Conservation (phyloP, 1,140 invertebrate species). For the Drosophila leontia region DNA sequence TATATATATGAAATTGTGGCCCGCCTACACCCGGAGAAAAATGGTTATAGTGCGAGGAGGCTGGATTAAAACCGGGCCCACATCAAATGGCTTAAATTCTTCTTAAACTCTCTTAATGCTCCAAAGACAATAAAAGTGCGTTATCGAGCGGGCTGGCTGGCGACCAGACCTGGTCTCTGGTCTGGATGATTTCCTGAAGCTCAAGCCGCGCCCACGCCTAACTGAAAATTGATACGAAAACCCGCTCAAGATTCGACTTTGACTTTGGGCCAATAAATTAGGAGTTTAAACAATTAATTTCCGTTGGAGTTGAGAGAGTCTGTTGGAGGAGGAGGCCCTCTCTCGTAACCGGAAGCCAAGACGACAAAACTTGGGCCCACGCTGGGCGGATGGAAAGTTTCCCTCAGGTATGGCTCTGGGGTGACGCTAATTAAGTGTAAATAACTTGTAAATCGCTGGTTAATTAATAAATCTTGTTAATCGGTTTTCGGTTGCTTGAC, state of each 20-base stretch:
- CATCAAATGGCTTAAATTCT: conserved; percentile 53
- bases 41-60: conserved; percentile 27
- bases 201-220: conserved; percentile 38
- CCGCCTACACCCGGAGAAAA: conserved; percentile 39
- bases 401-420: conserved; percentile 43
- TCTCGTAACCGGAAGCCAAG: conserved; percentile 39
- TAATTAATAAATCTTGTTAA: conserved; percentile 77
- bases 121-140: conserved; percentile 45
- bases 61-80: conserved; percentile 38
- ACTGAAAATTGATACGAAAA: conserved; percentile 35
- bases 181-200: conserved; percentile 63
- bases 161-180: conserved; percentile 14
- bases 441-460: conserved; percentile 74
- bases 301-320: conserved; percentile 41
- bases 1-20: conserved; percentile 39
- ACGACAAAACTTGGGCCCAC: conserved; percentile 55
- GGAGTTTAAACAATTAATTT: conserved; percentile 78
- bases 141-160: conserved; percentile 6
- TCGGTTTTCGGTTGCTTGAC: conserved; percentile 49
- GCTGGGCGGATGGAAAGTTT: conserved; percentile 47
- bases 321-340: not conserved
- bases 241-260: conserved; percentile 31
- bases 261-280: conserved; percentile 72
- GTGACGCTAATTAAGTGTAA: conserved; percentile 82
- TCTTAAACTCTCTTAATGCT: conserved; percentile 42